phyloP scores from a whole-genome alignment of 2,113 vertebrate genomes.

The Plotosus lineatus region DNA sequence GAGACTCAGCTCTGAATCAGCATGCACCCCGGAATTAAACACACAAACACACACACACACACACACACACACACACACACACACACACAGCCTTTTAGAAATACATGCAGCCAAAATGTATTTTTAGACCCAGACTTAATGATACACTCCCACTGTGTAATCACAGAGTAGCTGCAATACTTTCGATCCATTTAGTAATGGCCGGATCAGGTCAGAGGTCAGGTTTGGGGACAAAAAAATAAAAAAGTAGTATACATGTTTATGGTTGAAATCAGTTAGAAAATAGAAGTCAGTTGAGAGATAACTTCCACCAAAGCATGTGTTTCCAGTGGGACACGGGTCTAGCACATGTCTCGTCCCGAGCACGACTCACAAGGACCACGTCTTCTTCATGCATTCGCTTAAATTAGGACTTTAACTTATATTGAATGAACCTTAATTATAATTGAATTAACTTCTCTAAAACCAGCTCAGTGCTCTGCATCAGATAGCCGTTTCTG shows the following conservation, averaged over 20 bases:
- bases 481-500: neutral
- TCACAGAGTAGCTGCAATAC: constrained; percentile 21
- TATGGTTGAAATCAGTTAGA: no score
- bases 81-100: constrained; percentile 22
- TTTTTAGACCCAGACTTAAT: constrained; percentile 11
- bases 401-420: neutral
- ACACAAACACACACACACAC: neutral
- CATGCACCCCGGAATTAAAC: constrained; percentile 39
- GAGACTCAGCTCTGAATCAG: constrained; percentile 6
- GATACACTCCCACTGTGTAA: constrained; percentile 14
- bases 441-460: no score
- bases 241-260: neutral
- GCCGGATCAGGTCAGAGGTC: neutral
- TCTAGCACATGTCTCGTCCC: neutral
- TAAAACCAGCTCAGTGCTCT: no score
- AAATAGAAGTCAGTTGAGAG: neutral
- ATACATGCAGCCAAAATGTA: neutral
- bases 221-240: neutral
- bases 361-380: neutral
- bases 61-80: constrained; percentile 10
- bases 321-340: neutral
- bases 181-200: neutral
- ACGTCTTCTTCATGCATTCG: neutral
- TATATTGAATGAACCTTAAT: no score
- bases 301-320: no score